phyloP scores from a whole-genome alignment of 2,888 invertebrate genomes.

The Andrena fulva region DNA sequence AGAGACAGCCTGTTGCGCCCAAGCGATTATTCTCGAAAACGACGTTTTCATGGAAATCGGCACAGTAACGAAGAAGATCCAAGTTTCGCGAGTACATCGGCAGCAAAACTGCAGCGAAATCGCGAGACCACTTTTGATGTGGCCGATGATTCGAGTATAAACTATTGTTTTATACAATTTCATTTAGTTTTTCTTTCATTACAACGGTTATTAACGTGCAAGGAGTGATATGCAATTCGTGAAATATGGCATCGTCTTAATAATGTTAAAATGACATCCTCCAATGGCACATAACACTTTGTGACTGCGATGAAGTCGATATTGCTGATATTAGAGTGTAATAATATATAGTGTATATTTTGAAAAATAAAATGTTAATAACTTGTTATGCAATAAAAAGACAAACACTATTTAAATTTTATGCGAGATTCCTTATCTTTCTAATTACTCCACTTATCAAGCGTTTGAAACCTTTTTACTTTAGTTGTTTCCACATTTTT shows the following conservation, averaged over 20 bases:
- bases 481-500: too few relatives aligned
- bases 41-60: not conserved
- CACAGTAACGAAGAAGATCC: not conserved
- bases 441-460: too few relatives aligned
- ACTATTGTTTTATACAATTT: not conserved
- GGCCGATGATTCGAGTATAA: not conserved
- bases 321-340: too few relatives aligned
- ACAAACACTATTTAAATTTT: too few relatives aligned
- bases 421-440: too few relatives aligned
- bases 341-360: too few relatives aligned
- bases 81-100: not conserved
- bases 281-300: too few relatives aligned
- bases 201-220: not conserved
- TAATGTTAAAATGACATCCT: too few relatives aligned
- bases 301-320: too few relatives aligned
- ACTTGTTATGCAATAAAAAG: too few relatives aligned
- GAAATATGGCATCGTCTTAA: not conserved
- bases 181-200: not conserved
- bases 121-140: not conserved
- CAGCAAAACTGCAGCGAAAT: slow-evolving; percentile 4
- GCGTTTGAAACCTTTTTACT: too few relatives aligned
- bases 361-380: too few relatives aligned
- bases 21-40: not conserved
- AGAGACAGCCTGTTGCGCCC: not conserved
- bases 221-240: not conserved